These are phyloP conservation scores for Deroptyus accipitrinus DNA, from an alignment of 2,113 vertebrate species.

Conservation along the genomic window DNA sequence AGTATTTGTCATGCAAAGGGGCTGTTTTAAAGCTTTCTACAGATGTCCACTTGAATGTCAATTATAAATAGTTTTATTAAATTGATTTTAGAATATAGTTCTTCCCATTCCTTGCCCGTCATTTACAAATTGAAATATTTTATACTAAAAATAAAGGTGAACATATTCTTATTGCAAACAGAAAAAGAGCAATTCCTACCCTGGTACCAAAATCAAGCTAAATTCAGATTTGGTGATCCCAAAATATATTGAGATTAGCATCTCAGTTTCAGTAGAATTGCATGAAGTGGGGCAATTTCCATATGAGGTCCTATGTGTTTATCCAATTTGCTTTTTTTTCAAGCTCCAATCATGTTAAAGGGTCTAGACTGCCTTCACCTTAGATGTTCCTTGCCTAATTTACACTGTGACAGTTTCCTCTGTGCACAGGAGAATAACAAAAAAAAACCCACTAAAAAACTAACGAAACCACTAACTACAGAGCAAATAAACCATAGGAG, in stretches of 20 bases:
- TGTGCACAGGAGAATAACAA: not conserved
- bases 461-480: not conserved
- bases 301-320: fast-evolving
- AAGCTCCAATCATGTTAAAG: fast-evolving
- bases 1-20: not conserved
- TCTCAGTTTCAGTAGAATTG: not conserved
- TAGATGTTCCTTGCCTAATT: not conserved
- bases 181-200: not conserved
- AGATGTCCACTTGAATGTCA: not conserved
- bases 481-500: not conserved
- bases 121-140: not conserved
- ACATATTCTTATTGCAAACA: not conserved
- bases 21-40: not conserved
- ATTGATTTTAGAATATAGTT: not conserved
- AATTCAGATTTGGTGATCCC: not conserved
- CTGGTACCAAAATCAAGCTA: not conserved
- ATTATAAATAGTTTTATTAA: not conserved
- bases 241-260: fast-evolving
- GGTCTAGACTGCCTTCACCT: not conserved
- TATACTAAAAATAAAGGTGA: not conserved
- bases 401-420: not conserved
- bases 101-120: not conserved
- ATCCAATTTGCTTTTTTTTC: not conserved
- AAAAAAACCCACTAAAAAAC: not conserved
- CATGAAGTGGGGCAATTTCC: too few species aligned